phyloP scores from a whole-genome alignment of 2,797 vertebrate species.

The Etheostoma nigrum region DNA sequence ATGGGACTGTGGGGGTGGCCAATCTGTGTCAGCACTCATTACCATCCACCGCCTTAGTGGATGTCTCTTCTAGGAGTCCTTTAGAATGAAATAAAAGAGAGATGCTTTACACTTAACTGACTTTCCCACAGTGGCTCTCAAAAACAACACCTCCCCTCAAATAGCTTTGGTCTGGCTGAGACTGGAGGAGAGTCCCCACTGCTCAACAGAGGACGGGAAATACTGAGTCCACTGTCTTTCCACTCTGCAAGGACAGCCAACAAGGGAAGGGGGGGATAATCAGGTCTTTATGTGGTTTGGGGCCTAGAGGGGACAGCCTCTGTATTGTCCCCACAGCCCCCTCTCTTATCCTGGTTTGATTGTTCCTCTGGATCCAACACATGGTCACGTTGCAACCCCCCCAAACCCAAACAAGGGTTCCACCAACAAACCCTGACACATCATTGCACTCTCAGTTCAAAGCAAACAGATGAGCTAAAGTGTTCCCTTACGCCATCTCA shows the following conservation, averaged over 20 bases:
- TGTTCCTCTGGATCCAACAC: constrained; percentile 68
- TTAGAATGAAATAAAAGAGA: constrained; percentile 78
- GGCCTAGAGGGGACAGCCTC: constrained; percentile 75
- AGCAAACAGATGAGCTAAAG: constrained; percentile 51
- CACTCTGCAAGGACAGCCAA: constrained; percentile 81
- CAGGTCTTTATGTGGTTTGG: constrained; percentile 82
- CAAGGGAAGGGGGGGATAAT: constrained; percentile 69
- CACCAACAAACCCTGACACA: constrained; percentile 16
- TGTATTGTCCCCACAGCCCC: constrained; percentile 72
- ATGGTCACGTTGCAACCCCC: constrained; percentile 67
- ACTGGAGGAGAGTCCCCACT: constrained; percentile 71
- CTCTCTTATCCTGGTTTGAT: constrained; percentile 62
- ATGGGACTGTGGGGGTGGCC: constrained; percentile 53
- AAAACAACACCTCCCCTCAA: constrained; percentile 80
- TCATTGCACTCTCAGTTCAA: constrained; percentile 16
- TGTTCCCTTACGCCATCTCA: constrained; percentile 23
- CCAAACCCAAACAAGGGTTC: constrained; percentile 48
- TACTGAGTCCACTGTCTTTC: constrained; percentile 82
- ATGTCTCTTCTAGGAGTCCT: constrained; percentile 74
- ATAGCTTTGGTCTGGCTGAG: constrained; percentile 67
- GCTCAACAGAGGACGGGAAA: constrained; percentile 76
- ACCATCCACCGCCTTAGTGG: constrained; percentile 71
- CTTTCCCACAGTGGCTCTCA: constrained; percentile 86
- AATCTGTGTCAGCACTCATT: constrained; percentile 78
- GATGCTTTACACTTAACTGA: constrained; percentile 88